Conservation (phyloP, 1,140 invertebrate genomes). For the Drosophila tani region DNA sequence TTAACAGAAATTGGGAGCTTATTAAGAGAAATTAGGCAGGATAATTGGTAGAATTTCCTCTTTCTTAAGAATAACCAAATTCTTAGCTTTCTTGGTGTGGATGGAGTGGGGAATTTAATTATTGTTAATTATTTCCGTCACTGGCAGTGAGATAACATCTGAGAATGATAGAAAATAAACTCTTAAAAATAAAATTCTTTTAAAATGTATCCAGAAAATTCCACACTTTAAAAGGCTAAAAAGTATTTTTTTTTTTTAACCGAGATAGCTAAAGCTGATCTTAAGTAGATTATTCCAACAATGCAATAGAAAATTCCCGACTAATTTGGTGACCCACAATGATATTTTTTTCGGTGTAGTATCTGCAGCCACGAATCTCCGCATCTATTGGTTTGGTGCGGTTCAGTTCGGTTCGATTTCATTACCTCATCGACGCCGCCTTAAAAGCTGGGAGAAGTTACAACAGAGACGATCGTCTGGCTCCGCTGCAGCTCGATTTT, state of each 20-base stretch:
- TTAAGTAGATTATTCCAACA: not conserved
- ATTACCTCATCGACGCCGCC: conserved; percentile 77
- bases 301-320: not conserved
- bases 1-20: not conserved
- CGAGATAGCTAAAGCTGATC: not conserved
- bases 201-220: too few relatives aligned
- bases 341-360: conserved; percentile 16
- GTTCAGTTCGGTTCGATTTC: conserved; percentile 67
- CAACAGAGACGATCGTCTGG: conserved; percentile 62
- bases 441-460: conserved; percentile 72
- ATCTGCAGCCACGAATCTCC: conserved; percentile 44
- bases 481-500: conserved; percentile 62
- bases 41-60: too few relatives aligned
- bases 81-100: too few relatives aligned
- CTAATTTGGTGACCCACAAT: not conserved
- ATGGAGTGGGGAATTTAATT: too few relatives aligned
- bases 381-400: conserved; percentile 59
- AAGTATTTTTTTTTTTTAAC: too few relatives aligned
- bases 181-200: too few relatives aligned
- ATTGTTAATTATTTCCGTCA: too few relatives aligned
- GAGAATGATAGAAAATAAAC: too few relatives aligned
- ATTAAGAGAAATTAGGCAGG: not conserved
- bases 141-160: too few relatives aligned
- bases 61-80: not conserved
- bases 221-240: too few relatives aligned